These are phyloP conservation scores for Spisula solida DNA, from an alignment of 2,888 invertebrate species.

Conservation along the genomic window DNA sequence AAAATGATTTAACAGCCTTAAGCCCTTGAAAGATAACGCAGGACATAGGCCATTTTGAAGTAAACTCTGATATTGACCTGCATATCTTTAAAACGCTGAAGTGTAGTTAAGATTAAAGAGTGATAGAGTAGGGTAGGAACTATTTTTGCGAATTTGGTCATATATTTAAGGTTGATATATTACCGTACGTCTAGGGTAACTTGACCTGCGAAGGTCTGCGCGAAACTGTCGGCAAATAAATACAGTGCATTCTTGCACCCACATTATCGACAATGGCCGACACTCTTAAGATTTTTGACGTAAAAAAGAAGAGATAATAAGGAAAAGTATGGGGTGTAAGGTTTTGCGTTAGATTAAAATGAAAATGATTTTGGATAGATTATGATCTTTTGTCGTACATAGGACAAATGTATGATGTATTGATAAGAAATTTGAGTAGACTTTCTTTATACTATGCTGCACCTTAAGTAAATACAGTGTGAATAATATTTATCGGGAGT, in stretches of 20 bases:
- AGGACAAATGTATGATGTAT: slow-evolving; percentile 33
- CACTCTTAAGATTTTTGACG: slow-evolving; percentile 19
- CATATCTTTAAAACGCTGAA: slow-evolving; percentile 39
- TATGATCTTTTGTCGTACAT: slow-evolving; percentile 34
- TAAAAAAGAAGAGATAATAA: slow-evolving; percentile 24
- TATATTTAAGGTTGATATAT: slow-evolving; percentile 29
- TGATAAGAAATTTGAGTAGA: slow-evolving; percentile 44
- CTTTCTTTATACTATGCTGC: slow-evolving; percentile 19
- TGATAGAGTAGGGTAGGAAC: slow-evolving; percentile 35
- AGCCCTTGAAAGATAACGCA: slow-evolving; percentile 57
- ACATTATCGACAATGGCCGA: slow-evolving; percentile 25
- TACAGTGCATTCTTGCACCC: slow-evolving; percentile 25
- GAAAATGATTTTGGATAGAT: slow-evolving; percentile 34
- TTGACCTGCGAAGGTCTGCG: slow-evolving; percentile 41
- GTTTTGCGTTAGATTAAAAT: slow-evolving; percentile 14
- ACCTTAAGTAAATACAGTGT: slow-evolving; percentile 41
- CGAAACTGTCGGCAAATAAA: slow-evolving; percentile 15
- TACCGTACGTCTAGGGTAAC: slow-evolving; percentile 38
- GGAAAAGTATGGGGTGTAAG: neutral
- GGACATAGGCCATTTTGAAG: slow-evolving; percentile 56
- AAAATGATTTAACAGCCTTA: slow-evolving; percentile 54
- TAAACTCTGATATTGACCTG: slow-evolving; percentile 47
- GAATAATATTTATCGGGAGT: too few species aligned
- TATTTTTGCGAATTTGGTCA: slow-evolving; percentile 32
- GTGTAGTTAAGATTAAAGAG: slow-evolving; percentile 37